phyloP scores from a whole-genome alignment of 2,888 invertebrate genomes.

The Scaptodrosophila latifasciaeformis region DNA sequence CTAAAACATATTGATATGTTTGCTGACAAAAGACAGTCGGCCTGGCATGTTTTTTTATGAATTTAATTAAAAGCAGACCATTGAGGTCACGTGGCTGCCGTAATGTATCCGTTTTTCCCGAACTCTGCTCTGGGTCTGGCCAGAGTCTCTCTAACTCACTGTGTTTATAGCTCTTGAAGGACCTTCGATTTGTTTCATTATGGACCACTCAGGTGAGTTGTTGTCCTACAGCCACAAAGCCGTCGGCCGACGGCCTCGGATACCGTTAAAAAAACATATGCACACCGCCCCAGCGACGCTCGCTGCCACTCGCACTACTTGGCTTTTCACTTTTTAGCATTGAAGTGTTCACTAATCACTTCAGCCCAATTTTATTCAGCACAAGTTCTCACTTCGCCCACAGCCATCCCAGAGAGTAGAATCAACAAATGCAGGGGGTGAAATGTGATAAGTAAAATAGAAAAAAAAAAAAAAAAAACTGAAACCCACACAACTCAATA shows the following conservation, averaged over 20 bases:
- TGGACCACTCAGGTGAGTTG: slow-evolving; percentile 63
- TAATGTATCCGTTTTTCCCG: slow-evolving; percentile 74
- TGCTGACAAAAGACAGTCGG: slow-evolving; percentile 64
- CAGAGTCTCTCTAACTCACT: too few relatives aligned
- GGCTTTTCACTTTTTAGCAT: slow-evolving; percentile 70
- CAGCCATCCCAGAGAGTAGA: slow-evolving; percentile 28
- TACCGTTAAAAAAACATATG: slow-evolving; percentile 65
- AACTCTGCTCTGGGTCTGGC: slow-evolving; percentile 27
- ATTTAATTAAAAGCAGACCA: slow-evolving; percentile 74
- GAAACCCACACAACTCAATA: slow-evolving; percentile 18
- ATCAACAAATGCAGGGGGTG: slow-evolving; percentile 34
- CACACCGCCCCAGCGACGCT: slow-evolving; percentile 66
- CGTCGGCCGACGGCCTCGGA: slow-evolving; percentile 30
- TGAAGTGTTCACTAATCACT: slow-evolving; percentile 67
- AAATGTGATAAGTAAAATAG: slow-evolving; percentile 30
- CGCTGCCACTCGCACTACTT: slow-evolving; percentile 69
- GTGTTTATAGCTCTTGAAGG: slow-evolving; percentile 28
- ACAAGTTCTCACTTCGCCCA: slow-evolving; percentile 55
- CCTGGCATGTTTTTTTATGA: slow-evolving; percentile 68
- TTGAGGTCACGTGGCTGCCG: slow-evolving; percentile 72
- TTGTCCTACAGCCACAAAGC: slow-evolving; percentile 41
- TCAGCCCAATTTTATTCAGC: slow-evolving; percentile 56
- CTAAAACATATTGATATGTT: slow-evolving; percentile 10
- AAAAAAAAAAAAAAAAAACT: too few relatives aligned
- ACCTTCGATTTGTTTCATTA: slow-evolving; percentile 42